Conservation (phyloP, 2,888 invertebrate species). For the Caenorhabditis macrosperma region DNA sequence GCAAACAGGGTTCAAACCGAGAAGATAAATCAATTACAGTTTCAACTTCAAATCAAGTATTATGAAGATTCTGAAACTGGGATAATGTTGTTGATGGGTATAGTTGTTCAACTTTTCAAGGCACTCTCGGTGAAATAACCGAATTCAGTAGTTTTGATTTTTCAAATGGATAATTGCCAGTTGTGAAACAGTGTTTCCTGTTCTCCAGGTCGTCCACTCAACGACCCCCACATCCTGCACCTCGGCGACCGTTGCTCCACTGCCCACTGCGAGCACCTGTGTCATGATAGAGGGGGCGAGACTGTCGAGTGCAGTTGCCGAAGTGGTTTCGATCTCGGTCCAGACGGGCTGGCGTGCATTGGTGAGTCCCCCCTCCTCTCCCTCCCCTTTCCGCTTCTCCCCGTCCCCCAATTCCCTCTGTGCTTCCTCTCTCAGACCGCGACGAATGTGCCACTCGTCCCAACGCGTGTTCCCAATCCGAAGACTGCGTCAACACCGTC, state of each 20-base stretch:
- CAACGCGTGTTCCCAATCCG: slow-evolving; percentile 51
- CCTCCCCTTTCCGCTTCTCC: background rate
- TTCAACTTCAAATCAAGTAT: too few species aligned
- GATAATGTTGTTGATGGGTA: too few species aligned
- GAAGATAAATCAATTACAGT: too few species aligned
- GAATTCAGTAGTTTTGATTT: too few species aligned
- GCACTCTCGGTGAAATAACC: too few species aligned
- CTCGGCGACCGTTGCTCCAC: slow-evolving; percentile 73
- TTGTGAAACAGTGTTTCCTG: background rate
- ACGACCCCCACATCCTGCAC: slow-evolving; percentile 60
- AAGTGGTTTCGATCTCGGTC: slow-evolving; percentile 75
- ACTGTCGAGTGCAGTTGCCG: slow-evolving; percentile 78
- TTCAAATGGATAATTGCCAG: too few species aligned
- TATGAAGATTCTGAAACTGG: too few species aligned
- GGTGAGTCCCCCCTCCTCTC: slow-evolving; percentile 70
- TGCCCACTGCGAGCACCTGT: slow-evolving; percentile 78
- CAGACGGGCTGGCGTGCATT: slow-evolving; percentile 76
- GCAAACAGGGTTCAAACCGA: too few species aligned
- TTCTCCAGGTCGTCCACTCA: slow-evolving; percentile 56
- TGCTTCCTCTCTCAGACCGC: slow-evolving; percentile 53
- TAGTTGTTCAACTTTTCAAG: too few species aligned
- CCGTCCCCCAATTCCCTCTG: background rate
- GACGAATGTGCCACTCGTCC: slow-evolving; percentile 56
- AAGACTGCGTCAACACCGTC: slow-evolving; percentile 71
- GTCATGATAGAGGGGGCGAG: slow-evolving; percentile 74